These are phyloP conservation scores for Anseranas semipalmata DNA, from an alignment of 2,113 vertebrate genomes.

Conservation along the genomic window DNA sequence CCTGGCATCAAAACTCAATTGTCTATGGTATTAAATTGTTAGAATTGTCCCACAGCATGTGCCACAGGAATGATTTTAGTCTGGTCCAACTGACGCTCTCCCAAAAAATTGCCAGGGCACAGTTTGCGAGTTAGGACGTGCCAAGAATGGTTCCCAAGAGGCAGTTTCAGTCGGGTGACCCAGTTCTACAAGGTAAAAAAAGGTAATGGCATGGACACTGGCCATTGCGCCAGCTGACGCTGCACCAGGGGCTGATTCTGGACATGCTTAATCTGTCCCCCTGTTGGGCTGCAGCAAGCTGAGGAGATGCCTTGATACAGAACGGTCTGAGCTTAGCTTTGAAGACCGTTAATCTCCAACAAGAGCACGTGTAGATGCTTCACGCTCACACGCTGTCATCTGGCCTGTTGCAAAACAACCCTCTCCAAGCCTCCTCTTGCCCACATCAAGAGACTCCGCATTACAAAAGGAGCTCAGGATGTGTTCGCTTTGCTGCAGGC, in stretches of 20 bases:
- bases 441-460: not conserved
- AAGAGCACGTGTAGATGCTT: not conserved
- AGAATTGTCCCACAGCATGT: conserved; percentile 43
- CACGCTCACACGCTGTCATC: not conserved
- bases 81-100: not conserved
- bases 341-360: not conserved
- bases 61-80: not conserved
- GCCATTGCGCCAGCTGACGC: not conserved
- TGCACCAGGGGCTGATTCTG: not conserved
- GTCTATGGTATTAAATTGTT: not conserved
- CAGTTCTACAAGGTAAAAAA: not conserved
- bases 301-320: not conserved
- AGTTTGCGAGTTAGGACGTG: not conserved
- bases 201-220: not conserved
- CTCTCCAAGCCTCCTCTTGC: not conserved
- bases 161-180: not conserved
- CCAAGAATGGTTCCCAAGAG: conserved; percentile 10
- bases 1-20: not conserved
- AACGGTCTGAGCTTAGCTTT: not conserved
- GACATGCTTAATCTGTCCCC: not conserved
- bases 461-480: not conserved
- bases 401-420: not conserved
- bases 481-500: not conserved
- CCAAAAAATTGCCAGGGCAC: conserved; percentile 28
- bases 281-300: not conserved